Percentiles rank a stretch among this genome's conserved stretches.
Evolutionary conservation across 2,888 invertebrate genomes (phyloP).

Genomic region (Muscina levida): DNA sequence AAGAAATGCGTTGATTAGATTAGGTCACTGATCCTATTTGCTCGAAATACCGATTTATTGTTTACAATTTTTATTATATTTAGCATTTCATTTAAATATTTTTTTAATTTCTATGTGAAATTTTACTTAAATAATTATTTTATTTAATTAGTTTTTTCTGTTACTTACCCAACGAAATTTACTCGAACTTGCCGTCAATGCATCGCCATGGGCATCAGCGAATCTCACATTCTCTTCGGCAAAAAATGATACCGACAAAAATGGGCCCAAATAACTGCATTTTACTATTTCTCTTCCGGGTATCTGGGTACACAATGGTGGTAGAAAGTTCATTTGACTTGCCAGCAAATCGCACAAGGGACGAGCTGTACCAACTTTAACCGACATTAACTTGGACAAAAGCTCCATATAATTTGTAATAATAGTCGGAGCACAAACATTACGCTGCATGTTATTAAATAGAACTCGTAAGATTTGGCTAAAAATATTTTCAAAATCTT

Average conservation of each 20-base stretch:
- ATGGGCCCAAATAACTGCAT: conserved; percentile 93
- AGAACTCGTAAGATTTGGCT: conserved; percentile 76
- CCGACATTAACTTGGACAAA: conserved; percentile 89
- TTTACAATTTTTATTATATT: too few relatives aligned
- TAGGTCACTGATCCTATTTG: too few relatives aligned
- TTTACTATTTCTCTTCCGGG: conserved; percentile 92
- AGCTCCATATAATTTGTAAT: conserved; percentile 86
- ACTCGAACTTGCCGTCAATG: conserved; percentile 72
- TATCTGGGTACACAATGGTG: conserved; percentile 86
- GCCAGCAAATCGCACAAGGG: conserved; percentile 88
- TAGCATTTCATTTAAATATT: too few relatives aligned
- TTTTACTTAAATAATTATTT: too few relatives aligned
- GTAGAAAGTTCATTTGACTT: conserved; percentile 86
- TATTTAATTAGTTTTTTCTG: too few relatives aligned
- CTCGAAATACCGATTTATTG: too few relatives aligned
- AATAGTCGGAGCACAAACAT: conserved; percentile 76
- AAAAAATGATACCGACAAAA: conserved; percentile 94
- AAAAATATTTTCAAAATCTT: conserved; percentile 76
- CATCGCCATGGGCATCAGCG: conserved; percentile 85
- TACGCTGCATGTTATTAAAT: conserved; percentile 79
- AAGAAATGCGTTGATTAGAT: too few relatives aligned
- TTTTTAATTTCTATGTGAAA: too few relatives aligned
- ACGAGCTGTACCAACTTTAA: conserved; percentile 86
- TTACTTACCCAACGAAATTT: conserved; percentile 77
- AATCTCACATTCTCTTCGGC: conserved; percentile 95